Percentiles rank a stretch among this genome's conserved stretches.
Evolutionary conservation across 2,888 invertebrate genomes (phyloP).

Genomic region (Terebella lapidaria): DNA sequence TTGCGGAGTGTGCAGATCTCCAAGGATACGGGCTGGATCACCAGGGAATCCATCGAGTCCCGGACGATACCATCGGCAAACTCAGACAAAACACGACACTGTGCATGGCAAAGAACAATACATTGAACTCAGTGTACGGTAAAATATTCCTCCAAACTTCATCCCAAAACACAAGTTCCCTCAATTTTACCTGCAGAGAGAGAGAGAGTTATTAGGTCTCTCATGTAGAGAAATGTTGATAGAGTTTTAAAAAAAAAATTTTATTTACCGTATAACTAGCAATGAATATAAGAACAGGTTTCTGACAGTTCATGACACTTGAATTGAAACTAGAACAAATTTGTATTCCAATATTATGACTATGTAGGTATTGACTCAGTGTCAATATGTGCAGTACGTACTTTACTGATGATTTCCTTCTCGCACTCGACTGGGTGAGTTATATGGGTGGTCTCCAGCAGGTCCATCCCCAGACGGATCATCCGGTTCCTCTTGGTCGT

Average conservation of each 20-base stretch:
- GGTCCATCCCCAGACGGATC: constrained; percentile 74
- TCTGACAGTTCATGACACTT: no score
- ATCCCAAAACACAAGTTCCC: no score
- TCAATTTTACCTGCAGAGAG: no score
- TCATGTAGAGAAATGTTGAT: no score
- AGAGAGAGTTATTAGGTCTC: no score
- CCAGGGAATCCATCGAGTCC: constrained; percentile 80
- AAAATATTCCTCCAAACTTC: neutral
- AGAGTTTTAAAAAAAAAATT: no score
- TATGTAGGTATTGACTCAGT: no score
- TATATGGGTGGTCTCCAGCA: constrained; percentile 84
- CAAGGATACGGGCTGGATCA: constrained; percentile 85
- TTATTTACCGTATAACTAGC: no score
- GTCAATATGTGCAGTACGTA: no score
- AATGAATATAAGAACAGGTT: no score
- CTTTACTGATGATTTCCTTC: constrained; percentile 57
- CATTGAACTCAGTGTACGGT: neutral
- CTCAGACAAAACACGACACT: constrained; percentile 69
- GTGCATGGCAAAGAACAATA: constrained; percentile 43
- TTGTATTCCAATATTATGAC: no score
- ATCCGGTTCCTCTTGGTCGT: constrained; percentile 68
- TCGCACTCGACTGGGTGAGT: constrained; percentile 85
- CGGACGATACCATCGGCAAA: constrained; percentile 77
- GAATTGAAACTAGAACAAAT: no score
- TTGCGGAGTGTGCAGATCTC: constrained; percentile 82